Base-by-base conservation (phyloP, 2,113 vertebrate genomes). In the Eudorcas thomsonii region DNA sequence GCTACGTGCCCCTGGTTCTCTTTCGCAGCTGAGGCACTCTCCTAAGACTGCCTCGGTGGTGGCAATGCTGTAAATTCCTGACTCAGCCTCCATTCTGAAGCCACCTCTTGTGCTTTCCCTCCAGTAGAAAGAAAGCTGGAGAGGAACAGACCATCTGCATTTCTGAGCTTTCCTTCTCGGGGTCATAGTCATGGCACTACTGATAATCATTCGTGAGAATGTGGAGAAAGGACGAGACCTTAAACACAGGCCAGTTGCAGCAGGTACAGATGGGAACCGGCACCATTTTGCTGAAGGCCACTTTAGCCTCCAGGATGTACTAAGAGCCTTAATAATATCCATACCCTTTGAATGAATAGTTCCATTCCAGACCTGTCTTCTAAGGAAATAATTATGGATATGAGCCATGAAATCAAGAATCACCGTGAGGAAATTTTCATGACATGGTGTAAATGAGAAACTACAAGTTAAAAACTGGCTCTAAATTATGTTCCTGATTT, bases 361-460 rank as follows among this genome's bases (percentile, higher is more conserved):
- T 93, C 71, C 19, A 60, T 62, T 62, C 60, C 57, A 89, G 71
- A 33, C 39, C n/a, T 36, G 59, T 77, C 48, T 93, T 91, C 81
- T 88, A 83, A 89, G 36, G 33, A 81, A 88, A 80, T 28, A 87
- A 82, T 92, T 62, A 71, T 74, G 59, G 45, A 43, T 30, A 25
- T 55, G 57, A 92, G 5, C 33, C 19, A 52, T 52, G 39, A 88
- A 90, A 88, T 71, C 59, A 82, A 9, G 62, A 48, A 28, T 78
- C 60, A 48, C 62, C 5, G 3, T 62, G 60, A 85, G 28, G 77
- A 94, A 60, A 36, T 86, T 95, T 93, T 91, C 30, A 55, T 94
- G 88, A 50, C 91, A 80, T n/a, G 85, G 14, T 82, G 25, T 59
- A 59, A 91, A 23, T 90, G 54, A 43, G 88, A 97, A 96, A n/a